Evolutionary conservation across 1,140 invertebrate genomes (phyloP).

Genomic region (Polypedilum vanderplanki): DNA sequence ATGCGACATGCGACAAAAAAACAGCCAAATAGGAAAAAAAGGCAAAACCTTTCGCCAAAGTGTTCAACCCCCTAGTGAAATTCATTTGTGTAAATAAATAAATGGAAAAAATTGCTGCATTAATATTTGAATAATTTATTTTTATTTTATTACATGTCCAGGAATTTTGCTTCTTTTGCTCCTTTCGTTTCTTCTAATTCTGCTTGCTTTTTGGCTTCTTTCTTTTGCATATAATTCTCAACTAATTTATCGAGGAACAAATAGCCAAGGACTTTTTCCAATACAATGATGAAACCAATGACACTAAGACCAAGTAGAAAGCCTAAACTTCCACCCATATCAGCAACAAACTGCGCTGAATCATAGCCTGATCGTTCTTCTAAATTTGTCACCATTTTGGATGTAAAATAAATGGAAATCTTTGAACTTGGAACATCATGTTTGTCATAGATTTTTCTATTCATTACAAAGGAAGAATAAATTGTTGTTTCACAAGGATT

Average conservation of each 20-base stretch:
- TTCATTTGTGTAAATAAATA: no score
- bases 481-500: constrained; percentile 44
- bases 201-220: not conserved
- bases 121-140: not conserved
- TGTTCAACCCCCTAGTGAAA: no score
- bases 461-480: constrained; percentile 45
- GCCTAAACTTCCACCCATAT: constrained; percentile 58
- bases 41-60: no score
- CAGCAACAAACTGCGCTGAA: constrained; percentile 54
- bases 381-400: constrained; percentile 46
- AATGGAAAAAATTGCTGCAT: no score
- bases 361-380: constrained; percentile 55
- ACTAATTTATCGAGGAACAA: not conserved
- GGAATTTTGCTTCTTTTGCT: not conserved
- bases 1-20: no score
- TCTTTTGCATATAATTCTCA: not conserved
- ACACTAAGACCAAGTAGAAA: constrained; percentile 57
- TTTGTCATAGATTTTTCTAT: constrained; percentile 36
- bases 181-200: not conserved
- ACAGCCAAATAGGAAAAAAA: no score
- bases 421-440: constrained; percentile 37
- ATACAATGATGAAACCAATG: constrained; percentile 49
- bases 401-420: constrained; percentile 45
- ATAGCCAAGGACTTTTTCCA: constrained; percentile 43
- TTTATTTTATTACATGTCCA: not conserved